Conservation (phyloP, 2,888 invertebrate species). For the Ophion ellenae region DNA sequence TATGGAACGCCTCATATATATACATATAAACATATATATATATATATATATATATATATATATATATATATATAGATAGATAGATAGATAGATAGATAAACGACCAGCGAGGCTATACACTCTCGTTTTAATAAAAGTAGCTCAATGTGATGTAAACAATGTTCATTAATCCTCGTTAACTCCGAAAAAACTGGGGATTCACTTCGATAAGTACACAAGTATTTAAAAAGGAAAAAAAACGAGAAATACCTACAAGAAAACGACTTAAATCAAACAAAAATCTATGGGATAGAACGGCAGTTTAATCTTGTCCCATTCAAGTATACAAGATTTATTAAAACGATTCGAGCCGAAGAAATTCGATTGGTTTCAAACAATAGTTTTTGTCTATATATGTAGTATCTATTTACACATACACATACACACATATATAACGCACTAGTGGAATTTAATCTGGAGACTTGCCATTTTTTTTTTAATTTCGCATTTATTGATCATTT, state of each 20-base stretch:
- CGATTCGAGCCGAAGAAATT: not conserved
- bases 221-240: not conserved
- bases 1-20: no score
- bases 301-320: not conserved
- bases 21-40: constrained; percentile 14
- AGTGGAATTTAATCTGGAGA: no score
- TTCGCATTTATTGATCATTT: no score
- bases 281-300: not conserved
- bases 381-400: constrained; percentile 18
- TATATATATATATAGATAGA: not conserved
- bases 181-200: constrained; percentile 4
- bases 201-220: constrained; percentile 1
- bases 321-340: not conserved
- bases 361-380: not conserved
- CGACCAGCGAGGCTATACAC: constrained; percentile 32
- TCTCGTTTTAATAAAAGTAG: constrained; percentile 60
- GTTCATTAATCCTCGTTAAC: constrained; percentile 58
- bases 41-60: constrained; percentile 18
- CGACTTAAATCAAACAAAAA: constrained; percentile 26
- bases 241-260: not conserved
- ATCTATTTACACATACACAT: not conserved
- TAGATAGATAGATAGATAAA: constrained; percentile 30
- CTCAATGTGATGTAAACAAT: constrained; percentile 64
- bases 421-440: constrained; percentile 2
- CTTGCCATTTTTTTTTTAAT: no score